Evolutionary conservation across 64 coral and sea anemone species (phyloP), one percentile per base, ranked within the genome.

Genomic region (Hydrozoanthus tunicans): DNA sequence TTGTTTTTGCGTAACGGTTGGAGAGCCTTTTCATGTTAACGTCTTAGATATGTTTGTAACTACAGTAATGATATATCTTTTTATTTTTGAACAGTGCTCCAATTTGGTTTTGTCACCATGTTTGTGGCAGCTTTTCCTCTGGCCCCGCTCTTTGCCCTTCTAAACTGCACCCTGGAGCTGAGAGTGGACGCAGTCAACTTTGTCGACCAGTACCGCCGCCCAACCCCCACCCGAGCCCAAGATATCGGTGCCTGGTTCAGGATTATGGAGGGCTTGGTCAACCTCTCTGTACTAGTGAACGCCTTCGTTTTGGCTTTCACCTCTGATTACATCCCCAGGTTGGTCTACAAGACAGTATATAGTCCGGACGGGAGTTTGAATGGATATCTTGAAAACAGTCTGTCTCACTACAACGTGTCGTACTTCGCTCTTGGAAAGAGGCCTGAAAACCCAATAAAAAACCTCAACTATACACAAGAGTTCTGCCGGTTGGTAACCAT

Each of bases 61-160:
- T 20, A 20, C 20, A 20, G 20, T 20, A 53, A 5, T 75, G 72
- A 3, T 56, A 3, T 56, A 6, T 17, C 7, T 62, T 63, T 43
- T 79, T 76, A 43, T 62, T 52, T 20, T 78, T 12, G 76, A 93
- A 6, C 64, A 98, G 96, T 98, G 5, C 85, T 98, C 59, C 96
- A 98, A 78, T 98, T 93, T 89, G 96, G 96, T 51, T 98, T 98
- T 64, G 96, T 98, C 77, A 98, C 96, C 32, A 98, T 98, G 96
- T 98, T 98, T 86, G 96, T 98, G 7, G 96, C 96, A 12, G 94
- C 96, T 7, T 98, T 98, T 70, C 96, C 96, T 51, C 82, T 98
- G 54, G 96, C 96, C 0, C 96, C 96, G 1, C 94, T 98, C 12
- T 95, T 98, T 76, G 91, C 96, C 10, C 92, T 98, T 53, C 72